These are phyloP conservation scores for Phoenoteleia sp. DNA, from an alignment of 2,888 invertebrate species.

Conservation along the genomic window DNA sequence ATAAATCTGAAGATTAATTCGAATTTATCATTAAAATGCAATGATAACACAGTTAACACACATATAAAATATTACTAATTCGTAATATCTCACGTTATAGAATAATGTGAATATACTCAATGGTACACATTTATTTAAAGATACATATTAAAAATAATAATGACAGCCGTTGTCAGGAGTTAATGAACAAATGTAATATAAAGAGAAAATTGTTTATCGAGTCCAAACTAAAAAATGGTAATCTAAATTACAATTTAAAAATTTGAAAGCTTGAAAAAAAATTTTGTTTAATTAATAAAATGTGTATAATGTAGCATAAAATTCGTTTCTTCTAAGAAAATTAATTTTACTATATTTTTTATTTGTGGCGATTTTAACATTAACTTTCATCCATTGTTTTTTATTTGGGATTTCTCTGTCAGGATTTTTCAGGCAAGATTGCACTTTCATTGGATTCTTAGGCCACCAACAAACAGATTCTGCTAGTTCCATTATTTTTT, in stretches of 20 bases:
- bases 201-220: slow-evolving; percentile 1
- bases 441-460: neutral
- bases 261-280: neutral
- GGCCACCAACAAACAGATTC: slow-evolving; percentile 17
- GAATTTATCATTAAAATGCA: no score
- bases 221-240: neutral
- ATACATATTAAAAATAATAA: neutral
- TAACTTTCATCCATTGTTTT: neutral
- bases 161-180: neutral
- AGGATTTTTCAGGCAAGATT: neutral
- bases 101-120: no score
- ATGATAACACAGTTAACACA: no score
- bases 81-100: no score
- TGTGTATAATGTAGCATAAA: no score
- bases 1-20: no score
- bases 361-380: neutral
- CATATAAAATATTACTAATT: no score
- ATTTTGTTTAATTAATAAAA: neutral
- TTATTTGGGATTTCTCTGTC: neutral
- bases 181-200: neutral
- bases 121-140: neutral
- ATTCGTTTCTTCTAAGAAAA: neutral
- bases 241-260: neutral
- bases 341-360: slow-evolving; percentile 8
- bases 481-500: neutral